These are phyloP conservation scores for Xestia rhomboidea DNA, from an alignment of 2,888 invertebrate species.

Conservation along the genomic window DNA sequence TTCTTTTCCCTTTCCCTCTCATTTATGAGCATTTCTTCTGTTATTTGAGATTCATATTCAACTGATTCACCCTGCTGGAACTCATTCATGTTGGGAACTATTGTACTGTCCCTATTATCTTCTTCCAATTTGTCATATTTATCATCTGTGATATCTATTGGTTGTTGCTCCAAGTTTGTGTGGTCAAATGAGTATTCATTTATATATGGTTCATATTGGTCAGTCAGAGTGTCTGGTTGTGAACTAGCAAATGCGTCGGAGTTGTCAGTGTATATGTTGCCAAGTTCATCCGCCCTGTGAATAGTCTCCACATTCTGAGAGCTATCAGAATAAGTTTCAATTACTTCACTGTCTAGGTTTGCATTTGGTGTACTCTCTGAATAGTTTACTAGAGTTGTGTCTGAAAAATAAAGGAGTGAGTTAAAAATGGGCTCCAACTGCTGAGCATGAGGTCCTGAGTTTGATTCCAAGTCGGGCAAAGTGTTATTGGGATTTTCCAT, in stretches of 20 bases:
- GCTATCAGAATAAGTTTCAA: slow-evolving; percentile 82
- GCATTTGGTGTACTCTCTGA: slow-evolving; percentile 78
- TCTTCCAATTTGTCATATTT: slow-evolving; percentile 70
- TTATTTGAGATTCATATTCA: slow-evolving; percentile 81
- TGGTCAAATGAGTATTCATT: slow-evolving; percentile 85
- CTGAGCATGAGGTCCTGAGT: no score
- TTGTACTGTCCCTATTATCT: slow-evolving; percentile 70
- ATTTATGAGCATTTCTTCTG: slow-evolving; percentile 86
- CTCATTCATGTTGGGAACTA: slow-evolving; percentile 77
- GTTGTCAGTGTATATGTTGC: slow-evolving; percentile 85
- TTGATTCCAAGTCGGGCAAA: not conserved
- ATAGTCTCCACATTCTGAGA: slow-evolving; percentile 82
- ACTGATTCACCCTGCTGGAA: slow-evolving; percentile 79
- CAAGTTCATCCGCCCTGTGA: slow-evolving; percentile 85
- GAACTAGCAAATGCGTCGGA: slow-evolving; percentile 79
- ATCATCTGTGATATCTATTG: slow-evolving; percentile 71
- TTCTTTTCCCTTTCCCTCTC: slow-evolving; percentile 93
- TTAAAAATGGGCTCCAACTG: not conserved
- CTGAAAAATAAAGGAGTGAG: slow-evolving; percentile 66
- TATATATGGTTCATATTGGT: slow-evolving; percentile 84
- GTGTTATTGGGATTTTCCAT: not conserved
- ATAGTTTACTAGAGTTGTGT: slow-evolving; percentile 87
- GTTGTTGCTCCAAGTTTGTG: slow-evolving; percentile 73
- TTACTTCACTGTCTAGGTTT: slow-evolving; percentile 79
- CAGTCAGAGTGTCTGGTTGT: slow-evolving; percentile 80